Conservation (phyloP, 2,888 invertebrate genomes). For the Ligdia adustata region DNA sequence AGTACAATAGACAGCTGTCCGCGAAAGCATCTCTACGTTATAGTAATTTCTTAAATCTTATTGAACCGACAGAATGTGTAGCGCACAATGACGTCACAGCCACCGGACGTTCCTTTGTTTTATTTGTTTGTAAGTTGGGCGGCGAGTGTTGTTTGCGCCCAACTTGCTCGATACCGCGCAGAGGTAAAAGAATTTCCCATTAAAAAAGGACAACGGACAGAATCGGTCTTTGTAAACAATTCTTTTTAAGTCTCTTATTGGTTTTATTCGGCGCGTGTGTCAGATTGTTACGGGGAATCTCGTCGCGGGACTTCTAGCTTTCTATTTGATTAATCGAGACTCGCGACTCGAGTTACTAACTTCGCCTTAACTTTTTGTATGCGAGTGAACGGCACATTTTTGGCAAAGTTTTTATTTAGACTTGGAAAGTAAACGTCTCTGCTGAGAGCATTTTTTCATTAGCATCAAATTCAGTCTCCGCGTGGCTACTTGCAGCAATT, state of each 20-base stretch:
- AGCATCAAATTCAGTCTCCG: slow-evolving; percentile 22
- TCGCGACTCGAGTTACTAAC: slow-evolving; percentile 11
- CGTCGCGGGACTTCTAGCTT: slow-evolving; percentile 21
- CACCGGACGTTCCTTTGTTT: slow-evolving; percentile 62
- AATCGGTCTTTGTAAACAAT: slow-evolving; percentile 72
- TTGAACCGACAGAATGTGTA: slow-evolving; percentile 21
- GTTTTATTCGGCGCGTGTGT: slow-evolving; percentile 67
- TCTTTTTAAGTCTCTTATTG: slow-evolving; percentile 64
- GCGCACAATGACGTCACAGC: slow-evolving; percentile 28
- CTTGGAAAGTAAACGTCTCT: slow-evolving; percentile 20
- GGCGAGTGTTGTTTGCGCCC: slow-evolving; percentile 51
- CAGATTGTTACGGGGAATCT: slow-evolving; percentile 52
- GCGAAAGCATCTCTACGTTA: neutral
- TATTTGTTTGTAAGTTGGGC: slow-evolving; percentile 64
- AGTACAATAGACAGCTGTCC: too few species aligned
- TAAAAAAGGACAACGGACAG: slow-evolving; percentile 70
- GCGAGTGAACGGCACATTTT: slow-evolving; percentile 8
- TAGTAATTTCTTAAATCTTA: slow-evolving; percentile 17
- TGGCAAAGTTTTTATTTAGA: slow-evolving; percentile 21
- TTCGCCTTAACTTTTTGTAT: slow-evolving; percentile 8
- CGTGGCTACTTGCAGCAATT: slow-evolving; percentile 7
- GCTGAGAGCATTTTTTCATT: slow-evolving; percentile 32
- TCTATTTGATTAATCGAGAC: slow-evolving; percentile 28
- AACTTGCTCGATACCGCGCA: slow-evolving; percentile 58
- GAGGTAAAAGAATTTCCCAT: slow-evolving; percentile 74